phyloP scores from a whole-genome alignment of 1,140 invertebrate species.

The Augochlora pura region DNA sequence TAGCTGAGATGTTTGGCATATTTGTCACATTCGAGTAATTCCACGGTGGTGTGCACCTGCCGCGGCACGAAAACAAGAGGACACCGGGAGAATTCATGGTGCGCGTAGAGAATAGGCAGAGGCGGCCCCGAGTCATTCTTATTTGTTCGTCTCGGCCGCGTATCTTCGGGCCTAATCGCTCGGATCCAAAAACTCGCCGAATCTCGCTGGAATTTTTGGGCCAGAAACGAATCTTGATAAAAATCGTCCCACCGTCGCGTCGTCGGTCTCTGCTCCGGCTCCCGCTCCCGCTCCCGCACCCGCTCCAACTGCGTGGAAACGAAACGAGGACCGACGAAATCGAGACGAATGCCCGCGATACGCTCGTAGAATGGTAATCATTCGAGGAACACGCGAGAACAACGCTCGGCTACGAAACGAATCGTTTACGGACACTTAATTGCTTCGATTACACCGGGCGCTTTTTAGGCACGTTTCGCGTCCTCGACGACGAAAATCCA shows the following conservation, averaged over 20 bases:
- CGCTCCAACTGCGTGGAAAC: constrained; percentile 30
- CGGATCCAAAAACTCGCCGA: constrained; percentile 65
- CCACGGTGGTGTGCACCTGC: constrained; percentile 73
- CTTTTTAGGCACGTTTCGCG: no score
- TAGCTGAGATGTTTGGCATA: constrained; percentile 72
- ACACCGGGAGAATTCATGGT: constrained; percentile 60
- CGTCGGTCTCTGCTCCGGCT: background rate
- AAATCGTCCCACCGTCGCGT: constrained; percentile 44
- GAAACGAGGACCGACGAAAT: constrained; percentile 37
- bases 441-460: no score
- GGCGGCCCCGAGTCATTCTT: constrained; percentile 63
- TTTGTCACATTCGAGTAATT: constrained; percentile 79
- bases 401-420: no score
- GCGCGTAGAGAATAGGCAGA: constrained; percentile 52
- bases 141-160: constrained; percentile 73
- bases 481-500: constrained; percentile 4
- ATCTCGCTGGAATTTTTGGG: constrained; percentile 73
- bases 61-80: constrained; percentile 49
- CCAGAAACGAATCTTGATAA: constrained; percentile 73
- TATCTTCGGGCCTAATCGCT: constrained; percentile 74
- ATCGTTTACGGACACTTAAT: no score
- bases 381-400: background rate
- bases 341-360: constrained; percentile 34
- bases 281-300: no score
- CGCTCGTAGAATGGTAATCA: constrained; percentile 21